phyloP scores from a whole-genome alignment of 2,888 invertebrate species.

The Diarsia mendica region DNA sequence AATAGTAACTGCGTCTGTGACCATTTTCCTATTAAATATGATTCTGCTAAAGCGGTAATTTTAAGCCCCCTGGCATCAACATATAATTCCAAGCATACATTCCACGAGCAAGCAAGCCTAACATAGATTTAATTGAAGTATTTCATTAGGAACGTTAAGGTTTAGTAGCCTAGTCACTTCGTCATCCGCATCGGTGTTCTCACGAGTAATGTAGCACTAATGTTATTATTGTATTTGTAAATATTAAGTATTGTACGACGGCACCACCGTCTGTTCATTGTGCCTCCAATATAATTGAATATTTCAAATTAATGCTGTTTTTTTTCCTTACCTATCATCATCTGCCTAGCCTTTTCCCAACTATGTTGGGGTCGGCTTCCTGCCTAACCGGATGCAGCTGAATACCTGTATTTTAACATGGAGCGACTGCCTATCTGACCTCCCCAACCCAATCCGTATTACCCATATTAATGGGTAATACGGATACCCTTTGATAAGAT shows the following conservation, averaged over 20 bases:
- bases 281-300: slow-evolving; percentile 86
- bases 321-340: not conserved
- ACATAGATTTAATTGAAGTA: slow-evolving; percentile 52
- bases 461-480: too few species aligned
- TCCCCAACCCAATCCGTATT: too few species aligned
- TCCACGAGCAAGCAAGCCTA: slow-evolving; percentile 53
- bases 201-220: slow-evolving; percentile 65
- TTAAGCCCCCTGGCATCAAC: not conserved
- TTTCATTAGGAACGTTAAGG: slow-evolving; percentile 52
- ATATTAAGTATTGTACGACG: slow-evolving; percentile 74
- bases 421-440: too few species aligned
- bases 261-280: slow-evolving; percentile 81
- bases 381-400: too few species aligned
- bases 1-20: too few species aligned
- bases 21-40: too few species aligned
- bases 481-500: too few species aligned
- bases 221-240: slow-evolving; percentile 69
- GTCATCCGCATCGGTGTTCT: slow-evolving; percentile 74
- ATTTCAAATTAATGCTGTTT: slow-evolving; percentile 69
- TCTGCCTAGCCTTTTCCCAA: too few species aligned
- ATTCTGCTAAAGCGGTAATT: too few species aligned
- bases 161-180: slow-evolving; percentile 80
- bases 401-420: too few species aligned
- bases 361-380: too few species aligned
- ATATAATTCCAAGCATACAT: slow-evolving; percentile 50